Evolutionary conservation across 2,797 vertebrate genomes (phyloP).

Genomic region (Hafferia zeledoni): DNA sequence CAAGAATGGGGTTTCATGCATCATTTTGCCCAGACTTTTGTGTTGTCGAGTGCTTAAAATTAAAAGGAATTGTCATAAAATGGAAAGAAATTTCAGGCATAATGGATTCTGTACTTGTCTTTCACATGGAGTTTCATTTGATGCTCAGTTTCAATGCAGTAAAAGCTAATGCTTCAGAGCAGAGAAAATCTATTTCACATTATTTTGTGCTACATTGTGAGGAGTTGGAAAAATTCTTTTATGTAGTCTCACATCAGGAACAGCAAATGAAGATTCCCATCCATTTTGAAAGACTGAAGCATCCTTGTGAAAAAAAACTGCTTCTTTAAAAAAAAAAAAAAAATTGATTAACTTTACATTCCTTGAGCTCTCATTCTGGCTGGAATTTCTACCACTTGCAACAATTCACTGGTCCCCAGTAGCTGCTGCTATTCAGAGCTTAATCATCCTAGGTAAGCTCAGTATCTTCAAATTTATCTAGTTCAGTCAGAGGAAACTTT

Average conservation of each 20-base stretch:
- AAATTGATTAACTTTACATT: neutral
- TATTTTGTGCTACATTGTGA: neutral
- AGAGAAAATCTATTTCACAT: neutral
- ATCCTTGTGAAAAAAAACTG: neutral
- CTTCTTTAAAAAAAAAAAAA: neutral
- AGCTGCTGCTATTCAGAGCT: neutral
- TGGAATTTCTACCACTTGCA: neutral
- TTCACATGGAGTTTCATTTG: neutral
- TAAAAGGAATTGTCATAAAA: neutral
- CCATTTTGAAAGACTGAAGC: neutral
- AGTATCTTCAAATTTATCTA: neutral
- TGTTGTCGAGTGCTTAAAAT: constrained; percentile 51
- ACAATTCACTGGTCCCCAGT: neutral
- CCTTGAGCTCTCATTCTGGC: neutral
- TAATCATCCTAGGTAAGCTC: neutral
- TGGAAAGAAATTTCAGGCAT: neutral
- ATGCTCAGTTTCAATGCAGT: neutral
- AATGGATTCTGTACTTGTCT: neutral
- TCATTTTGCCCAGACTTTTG: neutral
- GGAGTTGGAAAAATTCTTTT: neutral
- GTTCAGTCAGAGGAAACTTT: neutral
- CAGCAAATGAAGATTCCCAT: neutral
- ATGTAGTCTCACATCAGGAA: neutral
- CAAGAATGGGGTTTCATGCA: neutral
- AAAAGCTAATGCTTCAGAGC: neutral